Percentiles rank a stretch among this genome's conserved stretches.
Conservation (phyloP, 2,797 vertebrate genomes). For the Hoplostethus atlanticus region DNA sequence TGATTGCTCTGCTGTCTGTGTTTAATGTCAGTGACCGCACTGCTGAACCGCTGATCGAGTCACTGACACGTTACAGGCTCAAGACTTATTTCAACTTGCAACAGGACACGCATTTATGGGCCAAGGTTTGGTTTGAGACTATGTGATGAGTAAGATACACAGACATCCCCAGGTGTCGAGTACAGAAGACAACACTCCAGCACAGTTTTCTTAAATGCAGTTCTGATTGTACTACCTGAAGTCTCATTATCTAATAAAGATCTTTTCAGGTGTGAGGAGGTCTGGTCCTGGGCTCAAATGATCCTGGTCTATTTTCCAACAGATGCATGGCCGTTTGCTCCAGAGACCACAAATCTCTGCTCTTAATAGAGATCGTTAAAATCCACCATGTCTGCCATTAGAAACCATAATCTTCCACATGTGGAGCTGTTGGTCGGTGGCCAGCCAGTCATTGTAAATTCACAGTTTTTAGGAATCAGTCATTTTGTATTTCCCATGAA, state of each 20-base stretch:
- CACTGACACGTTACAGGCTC: slow-evolving; percentile 19
- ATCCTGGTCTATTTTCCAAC: slow-evolving; percentile 23
- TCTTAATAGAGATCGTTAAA: slow-evolving; percentile 1
- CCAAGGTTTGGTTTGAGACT: slow-evolving; percentile 21
- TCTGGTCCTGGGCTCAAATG: slow-evolving; percentile 1
- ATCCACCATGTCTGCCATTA: slow-evolving; percentile 30
- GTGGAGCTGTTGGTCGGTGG: slow-evolving; percentile 32
- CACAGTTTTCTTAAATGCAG: slow-evolving; percentile 9
- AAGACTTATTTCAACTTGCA: slow-evolving; percentile 24
- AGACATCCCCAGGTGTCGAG: slow-evolving; percentile 13
- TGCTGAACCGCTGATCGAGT: slow-evolving; percentile 14
- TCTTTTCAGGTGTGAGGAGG: slow-evolving; percentile 16
- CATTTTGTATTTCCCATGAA: slow-evolving; percentile 50
- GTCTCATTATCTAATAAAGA: slow-evolving; percentile 10
- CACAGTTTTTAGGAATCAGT: slow-evolving; percentile 49
- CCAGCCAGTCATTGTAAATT: slow-evolving; percentile 51
- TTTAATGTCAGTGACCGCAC: slow-evolving; percentile 15
- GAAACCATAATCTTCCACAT: slow-evolving; percentile 49
- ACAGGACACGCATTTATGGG: slow-evolving; percentile 22
- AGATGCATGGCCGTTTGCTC: slow-evolving; percentile 34
- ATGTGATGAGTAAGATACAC: slow-evolving; percentile 15
- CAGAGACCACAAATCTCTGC: background rate
- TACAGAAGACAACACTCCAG: slow-evolving; percentile 7
- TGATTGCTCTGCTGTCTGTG: background rate
- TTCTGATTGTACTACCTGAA: slow-evolving; percentile 30